A percentile compares a stretch with the other conserved stretches of the same genome.
These are phyloP conservation scores for Noctua fimbriata DNA, from an alignment of 2,888 invertebrate species.

Conservation along the genomic window DNA sequence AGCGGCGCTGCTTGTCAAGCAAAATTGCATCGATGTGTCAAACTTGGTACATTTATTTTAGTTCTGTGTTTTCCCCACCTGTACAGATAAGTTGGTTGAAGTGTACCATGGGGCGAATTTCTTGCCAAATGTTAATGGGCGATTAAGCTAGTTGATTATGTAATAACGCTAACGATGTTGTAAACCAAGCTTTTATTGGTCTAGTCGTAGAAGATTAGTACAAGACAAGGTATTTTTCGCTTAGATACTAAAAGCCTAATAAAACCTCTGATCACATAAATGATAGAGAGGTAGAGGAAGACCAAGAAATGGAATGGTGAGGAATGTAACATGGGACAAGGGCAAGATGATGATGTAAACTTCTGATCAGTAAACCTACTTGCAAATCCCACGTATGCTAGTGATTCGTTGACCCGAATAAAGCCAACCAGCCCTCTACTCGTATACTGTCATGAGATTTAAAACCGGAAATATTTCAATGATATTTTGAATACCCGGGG, in stretches of 20 bases:
- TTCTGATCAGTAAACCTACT: not conserved
- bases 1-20: too few species aligned
- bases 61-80: not conserved
- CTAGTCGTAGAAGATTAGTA: not conserved
- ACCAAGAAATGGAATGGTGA: too few species aligned
- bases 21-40: too few species aligned
- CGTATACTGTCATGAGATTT: not conserved
- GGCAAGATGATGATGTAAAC: not conserved
- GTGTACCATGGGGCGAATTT: too few species aligned
- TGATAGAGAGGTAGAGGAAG: too few species aligned
- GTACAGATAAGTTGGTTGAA: not conserved
- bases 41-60: too few species aligned
- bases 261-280: not conserved
- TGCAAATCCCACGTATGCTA: not conserved
- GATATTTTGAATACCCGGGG: not conserved
- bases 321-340: too few species aligned
- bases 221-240: not conserved
- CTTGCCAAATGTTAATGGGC: not conserved
- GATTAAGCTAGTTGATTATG: not conserved
- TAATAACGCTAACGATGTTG: not conserved
- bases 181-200: constrained; percentile 6
- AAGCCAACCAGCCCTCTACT: not conserved
- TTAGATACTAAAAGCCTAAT: not conserved
- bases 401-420: not conserved
- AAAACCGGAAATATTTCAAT: not conserved